Evolutionary conservation across 2,888 invertebrate genomes (phyloP).

Genomic region (Drosophila helvetica): DNA sequence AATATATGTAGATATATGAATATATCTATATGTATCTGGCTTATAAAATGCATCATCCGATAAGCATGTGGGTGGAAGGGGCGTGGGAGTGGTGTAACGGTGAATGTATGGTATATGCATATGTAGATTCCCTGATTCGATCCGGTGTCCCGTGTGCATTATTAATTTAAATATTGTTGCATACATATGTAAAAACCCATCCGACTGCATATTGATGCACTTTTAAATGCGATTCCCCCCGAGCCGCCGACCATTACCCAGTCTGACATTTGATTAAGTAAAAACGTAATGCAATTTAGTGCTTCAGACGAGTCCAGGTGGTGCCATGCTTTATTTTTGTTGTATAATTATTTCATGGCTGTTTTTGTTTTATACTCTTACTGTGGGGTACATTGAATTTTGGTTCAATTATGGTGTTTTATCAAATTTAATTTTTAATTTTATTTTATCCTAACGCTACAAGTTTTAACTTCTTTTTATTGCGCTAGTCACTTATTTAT

Average conservation of each 20-base stretch:
- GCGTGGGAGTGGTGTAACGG: background rate
- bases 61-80: constrained; percentile 8
- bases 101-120: constrained; percentile 1
- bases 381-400: background rate
- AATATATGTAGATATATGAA: constrained; percentile 14
- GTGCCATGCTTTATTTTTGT: constrained; percentile 21
- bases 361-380: constrained; percentile 17
- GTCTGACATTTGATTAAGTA: constrained; percentile 68
- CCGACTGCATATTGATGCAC: constrained; percentile 66
- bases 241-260: background rate
- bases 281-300: constrained; percentile 68
- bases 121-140: constrained; percentile 14
- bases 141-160: constrained; percentile 52
- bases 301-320: constrained; percentile 12
- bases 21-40: constrained; percentile 14
- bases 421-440: too few relatives aligned
- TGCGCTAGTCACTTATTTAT: too few relatives aligned
- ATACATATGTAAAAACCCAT: constrained; percentile 34
- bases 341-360: constrained; percentile 66
- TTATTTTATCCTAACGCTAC: too few relatives aligned
- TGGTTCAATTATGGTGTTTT: too few relatives aligned
- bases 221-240: constrained; percentile 54
- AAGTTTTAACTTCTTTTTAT: too few relatives aligned
- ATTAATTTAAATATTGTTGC: constrained; percentile 67
- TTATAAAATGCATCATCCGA: constrained; percentile 31